These are phyloP conservation scores for Ormyrus nitidulus DNA, from an alignment of 2,888 invertebrate genomes.

Conservation along the genomic window DNA sequence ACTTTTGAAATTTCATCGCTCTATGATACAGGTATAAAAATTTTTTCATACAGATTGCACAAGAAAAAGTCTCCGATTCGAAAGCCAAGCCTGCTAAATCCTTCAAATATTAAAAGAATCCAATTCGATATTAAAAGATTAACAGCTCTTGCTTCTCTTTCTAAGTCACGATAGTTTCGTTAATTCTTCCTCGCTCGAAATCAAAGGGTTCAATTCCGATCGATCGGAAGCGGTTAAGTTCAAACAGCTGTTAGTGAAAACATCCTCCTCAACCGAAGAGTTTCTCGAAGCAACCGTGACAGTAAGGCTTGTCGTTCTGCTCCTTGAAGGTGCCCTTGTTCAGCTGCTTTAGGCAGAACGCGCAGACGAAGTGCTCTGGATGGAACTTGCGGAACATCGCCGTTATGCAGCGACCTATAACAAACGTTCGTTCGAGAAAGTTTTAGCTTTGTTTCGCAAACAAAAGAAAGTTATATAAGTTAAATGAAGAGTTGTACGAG, in stretches of 20 bases:
- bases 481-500: too few species aligned
- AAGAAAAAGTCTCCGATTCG: too few species aligned
- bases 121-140: too few species aligned
- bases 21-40: too few species aligned
- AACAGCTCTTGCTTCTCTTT: too few species aligned
- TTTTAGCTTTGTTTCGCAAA: background rate
- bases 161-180: background rate
- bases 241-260: too few species aligned
- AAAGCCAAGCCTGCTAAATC: too few species aligned
- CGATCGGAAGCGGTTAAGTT: background rate
- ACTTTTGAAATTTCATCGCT: too few species aligned
- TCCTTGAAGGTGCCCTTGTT: constrained; percentile 99
- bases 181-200: background rate
- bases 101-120: too few species aligned
- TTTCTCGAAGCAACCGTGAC: constrained; percentile 98
- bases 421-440: constrained; percentile 37
- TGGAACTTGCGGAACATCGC: constrained; percentile 99
- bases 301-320: constrained; percentile 98
- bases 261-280: constrained; percentile 86
- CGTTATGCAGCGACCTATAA: constrained; percentile 92
- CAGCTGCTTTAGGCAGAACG: constrained; percentile 98
- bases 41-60: too few species aligned
- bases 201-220: background rate
- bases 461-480: too few species aligned
- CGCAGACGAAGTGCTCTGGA: constrained; percentile 99